phyloP scores from a whole-genome alignment of 2,888 invertebrate species.

The Phrixothrix hirtus region DNA sequence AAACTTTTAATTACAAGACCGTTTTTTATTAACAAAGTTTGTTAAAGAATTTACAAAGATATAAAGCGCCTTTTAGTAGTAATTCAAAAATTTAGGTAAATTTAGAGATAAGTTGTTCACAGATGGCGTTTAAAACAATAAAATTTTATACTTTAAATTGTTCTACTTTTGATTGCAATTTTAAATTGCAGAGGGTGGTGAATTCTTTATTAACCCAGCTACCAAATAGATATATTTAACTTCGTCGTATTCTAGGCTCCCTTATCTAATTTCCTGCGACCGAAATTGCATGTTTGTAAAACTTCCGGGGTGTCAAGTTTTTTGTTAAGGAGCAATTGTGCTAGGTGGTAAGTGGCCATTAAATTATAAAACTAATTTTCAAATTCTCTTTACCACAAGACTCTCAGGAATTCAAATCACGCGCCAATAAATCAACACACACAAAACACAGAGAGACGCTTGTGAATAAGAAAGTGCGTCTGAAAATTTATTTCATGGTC shows the following conservation, averaged over 20 bases:
- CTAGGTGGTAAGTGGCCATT: conserved; percentile 15
- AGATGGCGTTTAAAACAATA: background rate
- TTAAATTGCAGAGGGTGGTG: background rate
- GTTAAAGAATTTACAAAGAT: too few species aligned
- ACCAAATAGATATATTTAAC: background rate
- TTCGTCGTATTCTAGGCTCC: background rate
- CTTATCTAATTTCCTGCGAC: background rate
- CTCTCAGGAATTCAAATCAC: conserved; percentile 49
- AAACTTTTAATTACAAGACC: too few species aligned
- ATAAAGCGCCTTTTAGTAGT: too few species aligned
- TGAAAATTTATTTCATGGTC: conserved; percentile 52
- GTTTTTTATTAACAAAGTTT: too few species aligned
- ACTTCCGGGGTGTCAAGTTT: background rate
- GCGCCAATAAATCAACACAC: conserved; percentile 50
- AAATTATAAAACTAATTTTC: conserved; percentile 46
- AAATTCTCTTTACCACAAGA: conserved; percentile 41
- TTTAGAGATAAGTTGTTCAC: too few species aligned
- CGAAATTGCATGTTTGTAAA: background rate
- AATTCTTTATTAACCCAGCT: background rate
- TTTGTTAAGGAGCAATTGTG: conserved; percentile 18
- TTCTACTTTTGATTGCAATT: background rate
- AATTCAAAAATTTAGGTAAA: too few species aligned
- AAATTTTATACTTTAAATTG: background rate
- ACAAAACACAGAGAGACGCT: conserved; percentile 47
- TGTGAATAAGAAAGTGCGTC: conserved; percentile 50